Base-by-base conservation (phyloP, 2,888 invertebrate species). In the Hyppa rectilinea region DNA sequence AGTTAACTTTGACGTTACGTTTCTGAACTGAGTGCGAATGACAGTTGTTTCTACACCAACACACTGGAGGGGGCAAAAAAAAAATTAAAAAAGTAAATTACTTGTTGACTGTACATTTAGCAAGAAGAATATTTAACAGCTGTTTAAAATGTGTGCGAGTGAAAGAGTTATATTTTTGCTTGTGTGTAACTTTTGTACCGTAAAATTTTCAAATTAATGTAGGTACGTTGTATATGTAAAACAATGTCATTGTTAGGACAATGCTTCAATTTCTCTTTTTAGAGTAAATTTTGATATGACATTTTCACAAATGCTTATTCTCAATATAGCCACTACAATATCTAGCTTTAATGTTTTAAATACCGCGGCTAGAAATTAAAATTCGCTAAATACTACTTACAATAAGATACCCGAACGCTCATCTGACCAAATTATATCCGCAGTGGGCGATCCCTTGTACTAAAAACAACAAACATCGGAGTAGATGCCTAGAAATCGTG, bases 21-120 rank as follows among this genome's bases (percentile, higher is more conserved):
- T 72, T 71, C 75, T 64, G 71, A 77, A 71, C 75, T 64, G 71
- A 77, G 72, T 86, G 85, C 65, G 61, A 75, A 68, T 86, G 83
- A 79, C 84, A 81, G 78, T 81, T 80, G 73, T 66, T 75, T 68
- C 64, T 65, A 78, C 59, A 9, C 67, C 43, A 72, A 59, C 23
- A 70, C 64, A 70, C 68, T 45, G 52, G 23, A 80, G 63, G 43
- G 56, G 69, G 66, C 31, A 61, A 62, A 74, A 74, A 75, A 68
- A 82, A 81, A 80, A n/a, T n/a, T n/a, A 69, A 71, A 71, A 81
- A 83, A 80, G 50, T 55, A 71, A 83, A 82, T 79, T 72, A 82
- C 68, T 84, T 74, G 80, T 68, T 77, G 77, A 77, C 78, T 80
- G 75, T 85, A 23, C 76, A 63, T 58, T 65, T 75, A 55, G 47